Conservation (phyloP, 2,797 vertebrate genomes). For the Bovichtus diacanthus region DNA sequence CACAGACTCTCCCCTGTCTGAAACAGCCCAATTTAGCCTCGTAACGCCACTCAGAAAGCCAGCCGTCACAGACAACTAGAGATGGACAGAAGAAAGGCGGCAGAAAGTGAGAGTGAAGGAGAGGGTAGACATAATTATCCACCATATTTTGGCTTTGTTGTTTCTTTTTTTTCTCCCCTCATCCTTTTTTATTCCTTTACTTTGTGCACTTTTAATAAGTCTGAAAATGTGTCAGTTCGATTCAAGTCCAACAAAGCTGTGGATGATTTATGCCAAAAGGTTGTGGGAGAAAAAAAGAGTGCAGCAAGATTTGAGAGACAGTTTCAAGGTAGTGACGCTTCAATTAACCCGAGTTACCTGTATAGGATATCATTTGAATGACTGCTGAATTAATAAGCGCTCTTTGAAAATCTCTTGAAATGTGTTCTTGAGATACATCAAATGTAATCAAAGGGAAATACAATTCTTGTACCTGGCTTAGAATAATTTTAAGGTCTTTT, state of each 20-base stretch:
- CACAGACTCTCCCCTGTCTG: slow-evolving; percentile 75
- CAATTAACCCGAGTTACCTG: slow-evolving; percentile 77
- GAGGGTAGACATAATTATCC: slow-evolving; percentile 69
- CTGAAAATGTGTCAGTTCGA: slow-evolving; percentile 77
- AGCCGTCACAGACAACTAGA: slow-evolving; percentile 64
- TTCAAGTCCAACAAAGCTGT: slow-evolving; percentile 81
- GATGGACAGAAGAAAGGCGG: slow-evolving; percentile 67
- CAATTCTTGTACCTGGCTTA: slow-evolving; percentile 54
- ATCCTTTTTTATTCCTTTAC: slow-evolving; percentile 61
- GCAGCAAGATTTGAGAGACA: slow-evolving; percentile 68
- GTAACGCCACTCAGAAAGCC: slow-evolving; percentile 62
- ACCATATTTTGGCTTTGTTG: slow-evolving; percentile 73
- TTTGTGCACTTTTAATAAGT: slow-evolving; percentile 80
- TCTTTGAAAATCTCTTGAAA: slow-evolving; percentile 69
- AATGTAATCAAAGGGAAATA: slow-evolving; percentile 73
- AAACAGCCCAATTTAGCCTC: slow-evolving; percentile 85
- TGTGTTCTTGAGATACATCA: slow-evolving; percentile 72
- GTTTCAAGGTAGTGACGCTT: slow-evolving; percentile 72
- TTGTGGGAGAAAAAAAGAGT: slow-evolving; percentile 63
- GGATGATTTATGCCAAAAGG: slow-evolving; percentile 78
- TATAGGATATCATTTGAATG: slow-evolving; percentile 73
- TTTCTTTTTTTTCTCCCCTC: slow-evolving; percentile 32
- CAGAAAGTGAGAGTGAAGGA: slow-evolving; percentile 41
- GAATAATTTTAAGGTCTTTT: slow-evolving; percentile 65
- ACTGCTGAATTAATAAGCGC: slow-evolving; percentile 71